Evolutionary conservation across 2,797 vertebrate species (phyloP).

Genomic region (Microctenopoma steveboyesi): DNA sequence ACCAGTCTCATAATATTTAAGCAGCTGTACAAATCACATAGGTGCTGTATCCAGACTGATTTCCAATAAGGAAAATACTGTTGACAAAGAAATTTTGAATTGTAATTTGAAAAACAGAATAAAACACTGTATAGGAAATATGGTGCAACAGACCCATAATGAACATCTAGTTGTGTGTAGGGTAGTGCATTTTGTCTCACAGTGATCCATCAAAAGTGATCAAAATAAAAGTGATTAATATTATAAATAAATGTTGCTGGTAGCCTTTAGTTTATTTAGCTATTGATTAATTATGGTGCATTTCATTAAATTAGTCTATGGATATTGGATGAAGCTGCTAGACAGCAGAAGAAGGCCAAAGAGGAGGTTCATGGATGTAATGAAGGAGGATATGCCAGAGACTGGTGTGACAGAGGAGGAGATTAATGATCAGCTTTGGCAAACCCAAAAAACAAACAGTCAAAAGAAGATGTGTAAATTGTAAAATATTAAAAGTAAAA

Average conservation of each 20-base stretch:
- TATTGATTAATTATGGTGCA: background rate
- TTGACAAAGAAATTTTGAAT: conserved; percentile 4
- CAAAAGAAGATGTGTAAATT: background rate
- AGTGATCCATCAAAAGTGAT: background rate
- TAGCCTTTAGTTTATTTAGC: background rate
- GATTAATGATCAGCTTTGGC: too few species aligned
- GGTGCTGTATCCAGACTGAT: conserved; percentile 1
- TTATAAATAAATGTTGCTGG: background rate
- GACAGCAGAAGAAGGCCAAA: too few species aligned
- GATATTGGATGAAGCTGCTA: too few species aligned
- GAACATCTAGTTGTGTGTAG: background rate
- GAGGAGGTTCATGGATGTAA: too few species aligned
- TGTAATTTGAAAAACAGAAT: background rate
- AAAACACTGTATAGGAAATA: background rate
- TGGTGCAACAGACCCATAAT: background rate
- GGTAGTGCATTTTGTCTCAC: background rate
- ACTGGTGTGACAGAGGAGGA: too few species aligned
- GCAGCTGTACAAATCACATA: conserved; percentile 30
- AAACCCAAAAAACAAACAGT: too few species aligned
- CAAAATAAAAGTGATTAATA: background rate
- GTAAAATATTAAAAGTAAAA: background rate
- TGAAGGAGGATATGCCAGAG: too few species aligned
- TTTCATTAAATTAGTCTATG: background rate
- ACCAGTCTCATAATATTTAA: conserved; percentile 41
- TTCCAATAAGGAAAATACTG: conserved; percentile 9